Base-by-base conservation (phyloP, 1,140 invertebrate species). In the Drosophila saltans region DNA sequence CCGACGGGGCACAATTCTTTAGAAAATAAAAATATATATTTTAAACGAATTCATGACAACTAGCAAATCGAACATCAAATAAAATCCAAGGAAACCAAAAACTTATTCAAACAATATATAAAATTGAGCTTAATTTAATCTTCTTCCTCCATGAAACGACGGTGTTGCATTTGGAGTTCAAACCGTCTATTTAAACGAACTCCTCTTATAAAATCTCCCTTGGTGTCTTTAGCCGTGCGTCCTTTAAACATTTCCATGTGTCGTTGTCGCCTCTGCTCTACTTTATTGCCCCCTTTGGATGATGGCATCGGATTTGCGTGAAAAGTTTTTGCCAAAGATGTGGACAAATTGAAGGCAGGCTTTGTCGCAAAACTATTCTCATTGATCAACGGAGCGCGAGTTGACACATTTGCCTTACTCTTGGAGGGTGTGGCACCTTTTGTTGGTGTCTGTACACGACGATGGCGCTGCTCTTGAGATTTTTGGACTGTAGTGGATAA, bases 101-200 rank as follows among this genome's bases (percentile, higher is more conserved):
- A 52, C 45, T 52, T 52, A 52, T 4, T 52, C 24, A 9, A 48
- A 52, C 45, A 52, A 52, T 52, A 3, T 36, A 36, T 36, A 36
- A 41, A 33, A 16, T 16, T 24, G 3, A 33, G 10, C 41, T 63
- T 52, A 63, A 58, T 28, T 28, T 40, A 10, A 62, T 61, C 33
- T 59, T 88, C 48, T n/a, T 83, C 65, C 10, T 83, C 78, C 48
- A 88, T 56, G 21, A 89, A 76, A 21, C 91, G 92, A 21, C 93
- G 92, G 52, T 91, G 77, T 52, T 93, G 91, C 95, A 95, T 95
- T 78, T 95, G 93, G 33, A 95, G 75, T 64, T 95, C 94, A 72
- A 95, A 95, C n/a, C 95, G 92, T 33, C 95, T 92, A 92, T 95
- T 95, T 0, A 93, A 94, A 10, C 95, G 92, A 0, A 95, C 94